Evolutionary conservation across 2,113 vertebrate species (phyloP).

Genomic region (Sminthopsis crassicaudata): DNA sequence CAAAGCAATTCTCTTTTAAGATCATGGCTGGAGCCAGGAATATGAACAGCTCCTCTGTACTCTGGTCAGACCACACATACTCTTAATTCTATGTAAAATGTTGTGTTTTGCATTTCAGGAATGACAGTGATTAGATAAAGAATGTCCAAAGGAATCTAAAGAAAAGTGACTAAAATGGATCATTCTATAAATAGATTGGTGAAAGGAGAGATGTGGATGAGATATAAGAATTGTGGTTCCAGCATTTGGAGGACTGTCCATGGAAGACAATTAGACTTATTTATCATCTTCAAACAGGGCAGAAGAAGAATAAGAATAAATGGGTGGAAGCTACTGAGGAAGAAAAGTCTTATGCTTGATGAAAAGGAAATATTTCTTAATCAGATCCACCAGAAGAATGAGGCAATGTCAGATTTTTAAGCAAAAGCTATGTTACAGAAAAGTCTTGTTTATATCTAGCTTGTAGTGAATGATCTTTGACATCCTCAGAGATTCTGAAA

Average conservation of each 20-base stretch:
- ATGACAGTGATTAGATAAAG: background rate
- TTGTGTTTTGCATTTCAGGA: background rate
- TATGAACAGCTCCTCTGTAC: background rate
- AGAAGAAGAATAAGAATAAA: background rate
- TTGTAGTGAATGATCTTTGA: background rate
- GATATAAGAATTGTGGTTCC: background rate
- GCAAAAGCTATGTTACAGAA: background rate
- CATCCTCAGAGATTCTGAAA: background rate
- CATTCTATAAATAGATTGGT: background rate
- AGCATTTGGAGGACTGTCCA: background rate
- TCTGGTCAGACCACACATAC: background rate
- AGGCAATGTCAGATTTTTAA: background rate
- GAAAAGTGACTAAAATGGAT: background rate
- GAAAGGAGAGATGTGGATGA: background rate
- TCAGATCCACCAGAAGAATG: background rate
- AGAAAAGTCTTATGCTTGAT: background rate
- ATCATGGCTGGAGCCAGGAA: background rate
- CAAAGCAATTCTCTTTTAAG: background rate
- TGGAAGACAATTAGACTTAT: background rate
- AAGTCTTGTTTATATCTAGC: background rate
- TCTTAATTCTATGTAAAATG: background rate
- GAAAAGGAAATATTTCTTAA: background rate
- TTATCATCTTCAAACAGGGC: background rate
- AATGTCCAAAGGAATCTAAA: background rate
- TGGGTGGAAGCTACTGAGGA: background rate